A percentile compares a stretch with the other conserved stretches of the same genome.
These are phyloP conservation scores for Collichthys lucidus DNA, from an alignment of 2,113 vertebrate species.

Conservation along the genomic window DNA sequence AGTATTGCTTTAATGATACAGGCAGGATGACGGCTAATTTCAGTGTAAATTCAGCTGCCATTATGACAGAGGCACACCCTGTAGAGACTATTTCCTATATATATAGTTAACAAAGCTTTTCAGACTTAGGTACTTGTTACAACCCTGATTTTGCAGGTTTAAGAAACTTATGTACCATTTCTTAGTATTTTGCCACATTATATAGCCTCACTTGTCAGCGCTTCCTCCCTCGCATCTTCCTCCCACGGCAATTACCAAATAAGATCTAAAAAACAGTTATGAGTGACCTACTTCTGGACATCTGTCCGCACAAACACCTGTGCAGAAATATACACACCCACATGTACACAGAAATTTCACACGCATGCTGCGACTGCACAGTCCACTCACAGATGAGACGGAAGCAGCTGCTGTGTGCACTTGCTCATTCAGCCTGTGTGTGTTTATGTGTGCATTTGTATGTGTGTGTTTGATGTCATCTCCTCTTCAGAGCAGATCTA, in stretches of 20 bases:
- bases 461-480: neutral
- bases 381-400: constrained; percentile 2
- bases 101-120: too few species aligned
- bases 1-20: neutral
- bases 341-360: neutral
- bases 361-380: constrained; percentile 16
- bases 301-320: constrained; percentile 1
- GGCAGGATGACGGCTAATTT: neutral
- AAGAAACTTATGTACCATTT: neutral
- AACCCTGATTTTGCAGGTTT: neutral
- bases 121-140: neutral
- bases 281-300: constrained; percentile 38
- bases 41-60: neutral
- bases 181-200: neutral
- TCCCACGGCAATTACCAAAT: neutral
- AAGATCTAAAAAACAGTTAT: constrained; percentile 15
- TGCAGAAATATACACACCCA: neutral
- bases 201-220: neutral
- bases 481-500: neutral
- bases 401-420: constrained; percentile 23
- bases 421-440: constrained; percentile 16
- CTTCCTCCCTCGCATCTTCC: neutral
- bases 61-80: neutral
- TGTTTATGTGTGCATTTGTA: neutral
- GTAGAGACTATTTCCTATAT: neutral